Evolutionary conservation across 1,140 invertebrate genomes (phyloP).

Genomic region (Colletes latitarsis): DNA sequence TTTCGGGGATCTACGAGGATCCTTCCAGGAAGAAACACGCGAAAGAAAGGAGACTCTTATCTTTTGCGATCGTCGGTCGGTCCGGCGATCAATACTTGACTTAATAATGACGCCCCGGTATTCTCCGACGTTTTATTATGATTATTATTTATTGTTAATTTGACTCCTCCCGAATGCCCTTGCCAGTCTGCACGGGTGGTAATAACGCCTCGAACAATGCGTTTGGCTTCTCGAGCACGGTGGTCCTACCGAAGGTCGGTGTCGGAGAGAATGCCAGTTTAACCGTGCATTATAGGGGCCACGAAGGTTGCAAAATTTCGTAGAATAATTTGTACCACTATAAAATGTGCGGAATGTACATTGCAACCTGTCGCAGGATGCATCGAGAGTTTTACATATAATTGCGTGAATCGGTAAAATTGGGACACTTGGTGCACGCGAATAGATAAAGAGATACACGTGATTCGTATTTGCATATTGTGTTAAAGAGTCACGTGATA

Average conservation of each 20-base stretch:
- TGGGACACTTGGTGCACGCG: too few relatives aligned
- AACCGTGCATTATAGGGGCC: background rate
- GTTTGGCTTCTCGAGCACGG: constrained; percentile 33
- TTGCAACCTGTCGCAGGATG: too few relatives aligned
- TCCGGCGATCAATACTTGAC: constrained; percentile 70
- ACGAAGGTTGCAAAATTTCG: too few relatives aligned
- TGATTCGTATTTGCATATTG: too few relatives aligned
- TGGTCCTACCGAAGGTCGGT: constrained; percentile 8
- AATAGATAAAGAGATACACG: too few relatives aligned
- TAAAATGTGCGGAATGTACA: too few relatives aligned
- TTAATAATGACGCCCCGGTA: constrained; percentile 70
- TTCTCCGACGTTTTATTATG: constrained; percentile 69
- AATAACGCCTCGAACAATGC: constrained; percentile 69
- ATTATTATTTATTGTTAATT: constrained; percentile 74
- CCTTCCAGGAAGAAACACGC: constrained; percentile 65
- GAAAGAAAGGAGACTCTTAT: constrained; percentile 59
- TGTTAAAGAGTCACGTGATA: too few relatives aligned
- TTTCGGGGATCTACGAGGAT: constrained; percentile 42
- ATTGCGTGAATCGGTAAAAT: too few relatives aligned
- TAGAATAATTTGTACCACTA: too few relatives aligned
- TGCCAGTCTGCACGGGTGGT: constrained; percentile 46
- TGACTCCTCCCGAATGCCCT: constrained; percentile 43
- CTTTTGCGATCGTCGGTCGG: constrained; percentile 58
- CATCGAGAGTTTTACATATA: too few relatives aligned
- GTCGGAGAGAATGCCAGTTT: constrained; percentile 28